phyloP scores from a whole-genome alignment of 2,797 vertebrate species.

The Ceryle rudis region DNA sequence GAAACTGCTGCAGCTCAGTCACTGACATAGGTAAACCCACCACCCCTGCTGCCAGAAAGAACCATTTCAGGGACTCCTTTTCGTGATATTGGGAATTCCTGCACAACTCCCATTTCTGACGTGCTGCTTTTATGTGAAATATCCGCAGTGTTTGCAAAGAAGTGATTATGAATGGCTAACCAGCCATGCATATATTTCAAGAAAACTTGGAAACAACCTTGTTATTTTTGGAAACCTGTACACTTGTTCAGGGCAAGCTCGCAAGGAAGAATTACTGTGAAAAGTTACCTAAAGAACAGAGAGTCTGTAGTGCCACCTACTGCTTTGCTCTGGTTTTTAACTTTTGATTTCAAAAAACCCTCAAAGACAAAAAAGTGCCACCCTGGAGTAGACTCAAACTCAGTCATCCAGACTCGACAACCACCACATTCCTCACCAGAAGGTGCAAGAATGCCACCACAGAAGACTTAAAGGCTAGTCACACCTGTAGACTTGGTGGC shows the following conservation, averaged over 20 bases:
- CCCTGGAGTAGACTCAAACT: not conserved
- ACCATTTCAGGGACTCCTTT: constrained; percentile 48
- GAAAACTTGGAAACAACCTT: constrained; percentile 75
- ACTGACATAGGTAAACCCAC: constrained; percentile 62
- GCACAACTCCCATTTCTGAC: constrained; percentile 69
- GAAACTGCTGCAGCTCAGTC: constrained; percentile 55
- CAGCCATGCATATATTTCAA: constrained; percentile 73
- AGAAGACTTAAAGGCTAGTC: not conserved
- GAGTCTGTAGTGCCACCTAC: constrained; percentile 81
- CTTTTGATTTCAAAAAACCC: not conserved
- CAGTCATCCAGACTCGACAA: not conserved
- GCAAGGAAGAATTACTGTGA: constrained; percentile 29
- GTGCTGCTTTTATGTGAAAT: constrained; percentile 58
- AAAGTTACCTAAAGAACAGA: constrained; percentile 51
- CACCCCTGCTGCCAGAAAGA: constrained; percentile 22
- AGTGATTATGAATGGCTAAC: constrained; percentile 80
- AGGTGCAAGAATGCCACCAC: not conserved
- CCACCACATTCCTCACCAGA: not conserved
- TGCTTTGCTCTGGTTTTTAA: constrained; percentile 45
- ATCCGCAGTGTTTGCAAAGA: constrained; percentile 69
- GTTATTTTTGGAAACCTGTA: constrained; percentile 75
- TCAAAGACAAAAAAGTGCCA: not conserved
- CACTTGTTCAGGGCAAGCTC: constrained; percentile 67
- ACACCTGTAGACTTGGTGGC: not conserved
- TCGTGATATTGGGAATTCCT: constrained; percentile 63